phyloP scores from a whole-genome alignment of 2,797 vertebrate species.

The Lacerta viridis region DNA sequence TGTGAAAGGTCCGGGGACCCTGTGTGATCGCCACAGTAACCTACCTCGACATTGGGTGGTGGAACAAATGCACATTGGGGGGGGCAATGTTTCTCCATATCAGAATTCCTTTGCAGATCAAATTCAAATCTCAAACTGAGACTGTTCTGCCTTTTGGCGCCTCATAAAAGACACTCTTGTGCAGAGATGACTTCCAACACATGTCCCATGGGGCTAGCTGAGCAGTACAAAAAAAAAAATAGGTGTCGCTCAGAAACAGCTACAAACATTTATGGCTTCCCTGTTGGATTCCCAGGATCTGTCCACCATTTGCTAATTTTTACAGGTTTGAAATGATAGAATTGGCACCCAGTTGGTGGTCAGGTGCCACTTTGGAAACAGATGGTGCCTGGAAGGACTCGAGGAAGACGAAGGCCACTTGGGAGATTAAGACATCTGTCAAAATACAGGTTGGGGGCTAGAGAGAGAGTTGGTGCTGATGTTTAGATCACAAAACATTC shows the following conservation, averaged over 20 bases:
- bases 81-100: neutral
- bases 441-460: slow-evolving; percentile 15
- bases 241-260: neutral
- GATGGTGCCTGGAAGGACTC: slow-evolving; percentile 2
- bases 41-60: neutral
- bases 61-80: neutral
- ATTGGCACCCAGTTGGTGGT: slow-evolving; percentile 5
- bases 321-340: slow-evolving; percentile 8
- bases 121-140: neutral
- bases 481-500: neutral
- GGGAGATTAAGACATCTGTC: slow-evolving; percentile 28
- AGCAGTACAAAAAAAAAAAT: neutral
- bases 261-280: slow-evolving; percentile 13
- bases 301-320: neutral
- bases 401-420: neutral
- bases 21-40: neutral
- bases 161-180: neutral
- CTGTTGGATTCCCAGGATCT: neutral
- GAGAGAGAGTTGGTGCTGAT: neutral
- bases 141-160: neutral
- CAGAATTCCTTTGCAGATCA: neutral
- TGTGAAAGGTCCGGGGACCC: too few relatives aligned
- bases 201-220: neutral
- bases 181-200: neutral
- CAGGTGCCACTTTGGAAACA: neutral